Evolutionary conservation across 2,888 invertebrate species (phyloP), one percentile per base, ranked within the genome.

Genomic region (Pegoplata infirma): DNA sequence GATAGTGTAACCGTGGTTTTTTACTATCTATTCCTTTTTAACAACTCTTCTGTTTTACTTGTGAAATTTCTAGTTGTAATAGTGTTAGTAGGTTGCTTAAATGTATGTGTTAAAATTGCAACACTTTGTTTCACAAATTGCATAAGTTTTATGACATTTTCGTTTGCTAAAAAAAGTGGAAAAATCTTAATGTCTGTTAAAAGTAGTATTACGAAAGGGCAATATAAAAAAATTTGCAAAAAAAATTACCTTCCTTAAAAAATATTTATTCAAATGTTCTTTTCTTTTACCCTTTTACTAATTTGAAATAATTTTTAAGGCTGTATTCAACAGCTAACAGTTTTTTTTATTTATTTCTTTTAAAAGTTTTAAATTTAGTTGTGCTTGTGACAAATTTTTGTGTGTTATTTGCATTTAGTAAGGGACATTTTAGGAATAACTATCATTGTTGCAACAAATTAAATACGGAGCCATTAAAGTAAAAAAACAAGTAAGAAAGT

Each of bases 131-230:
- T 53, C 59, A 75, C 79, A 75, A 79, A 79, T 79, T 79, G 71
- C 79, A 79, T 71, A 79, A 79, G 79, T 79, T 79, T 75, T 79
- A 64, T 75, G 79, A 79, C 79, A 79, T 71, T 79, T 79, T 71
- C 75, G 74, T 79, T 79, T n/a, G n/a, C n/a, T n/a, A n/a, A n/a
- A n/a, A n/a, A n/a, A n/a, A n/a, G n/a, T n/a, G n/a, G n/a, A 56
- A 74, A 74, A 79, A 44, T 69, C 79, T 79, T 79, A 79, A 75
- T 67, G 75, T 75, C 71, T 67, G 23, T 47, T 46, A 79, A 79
- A 79, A 66, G 47, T n/a, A n/a, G n/a, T 59, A 66, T 67, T 68
- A 68, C 36, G 25, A n/a, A 32, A 32, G 32, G 10, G 10, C 32
- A 10, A 32, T 10, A 32, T 10, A 7, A 28, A 10, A 32, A 32